Evolutionary conservation across 2,888 invertebrate species (phyloP), one percentile per base, ranked within the genome.

Genomic region (Aporophyla lueneburgensis): DNA sequence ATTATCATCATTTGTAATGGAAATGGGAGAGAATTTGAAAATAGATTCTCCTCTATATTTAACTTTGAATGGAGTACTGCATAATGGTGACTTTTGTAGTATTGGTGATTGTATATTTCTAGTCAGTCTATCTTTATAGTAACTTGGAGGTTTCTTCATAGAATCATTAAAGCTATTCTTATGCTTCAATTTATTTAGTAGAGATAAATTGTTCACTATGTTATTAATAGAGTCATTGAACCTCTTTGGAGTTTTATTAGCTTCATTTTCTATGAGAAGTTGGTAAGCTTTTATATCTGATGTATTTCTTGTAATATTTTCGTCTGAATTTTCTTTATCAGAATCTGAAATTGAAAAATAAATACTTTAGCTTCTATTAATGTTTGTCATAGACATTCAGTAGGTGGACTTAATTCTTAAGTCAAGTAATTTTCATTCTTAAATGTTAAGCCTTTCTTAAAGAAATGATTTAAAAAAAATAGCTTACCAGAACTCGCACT

Each of bases 31-130:
- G 81, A 95, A 94, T 76, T 93, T 94, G 83, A 91, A 96, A 83
- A 96, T 96, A 59, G 96, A 96, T 81, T 93, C 92, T 14, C 93
- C 93, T 86, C 95, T 93, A 81, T 93, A 93, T 87, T 95, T 96
- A 65, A 92, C 90, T 88, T 91, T 92, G 72, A 94, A 95, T 74
- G 96, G 96, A 56, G 96, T 96, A 87, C 96, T 96, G 83, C 95
- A 94, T 49, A 94, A 85, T 54, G 95, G 95, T 2, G 95, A 95
- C 69, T 88, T 91, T 78, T 89, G 89, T 63, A 88, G 65, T 10
- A 89, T 76, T 56, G 93, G 91, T 56, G 92, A 91, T 65, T 91
- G 85, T 69, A 88, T 78, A 86, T 89, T 91, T 63, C 80, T 90
- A 46, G 90, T 91, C 70, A 92, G 78, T 88, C 90, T 91, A 81